These are phyloP conservation scores for Poecile atricapillus DNA, from an alignment of 2,113 vertebrate genomes.

Conservation along the genomic window DNA sequence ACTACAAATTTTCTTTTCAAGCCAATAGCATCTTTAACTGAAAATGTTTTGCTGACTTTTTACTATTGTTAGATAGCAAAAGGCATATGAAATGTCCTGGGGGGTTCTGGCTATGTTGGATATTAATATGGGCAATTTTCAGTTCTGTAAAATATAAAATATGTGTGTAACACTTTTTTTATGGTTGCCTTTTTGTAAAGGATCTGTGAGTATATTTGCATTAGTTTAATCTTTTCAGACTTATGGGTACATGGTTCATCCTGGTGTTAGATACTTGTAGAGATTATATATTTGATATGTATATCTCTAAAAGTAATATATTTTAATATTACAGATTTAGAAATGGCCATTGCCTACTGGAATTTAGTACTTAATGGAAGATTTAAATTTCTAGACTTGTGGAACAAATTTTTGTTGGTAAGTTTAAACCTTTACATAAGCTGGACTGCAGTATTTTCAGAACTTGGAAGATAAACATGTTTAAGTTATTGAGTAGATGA, in stretches of 20 bases:
- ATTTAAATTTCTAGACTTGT: constrained; percentile 92
- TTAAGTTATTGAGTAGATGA: not conserved
- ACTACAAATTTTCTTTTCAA: not conserved
- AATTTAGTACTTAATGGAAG: constrained; percentile 90
- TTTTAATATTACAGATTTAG: constrained; percentile 85
- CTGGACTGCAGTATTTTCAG: not conserved
- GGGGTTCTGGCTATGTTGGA: not conserved
- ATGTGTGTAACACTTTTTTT: not conserved
- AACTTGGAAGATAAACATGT: not conserved
- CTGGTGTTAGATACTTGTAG: not conserved
- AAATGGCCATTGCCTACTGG: constrained; percentile 91
- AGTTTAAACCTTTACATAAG: constrained; percentile 67
- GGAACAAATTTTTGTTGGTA: constrained; percentile 92
- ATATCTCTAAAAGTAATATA: constrained; percentile 54
- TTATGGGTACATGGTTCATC: not conserved
- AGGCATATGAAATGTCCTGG: not conserved
- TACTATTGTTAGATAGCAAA: not conserved
- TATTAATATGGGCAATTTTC: not conserved
- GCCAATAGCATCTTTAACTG: not conserved
- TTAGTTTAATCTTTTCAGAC: not conserved
- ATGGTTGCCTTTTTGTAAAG: not conserved
- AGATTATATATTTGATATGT: constrained; percentile 32
- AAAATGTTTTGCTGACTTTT: not conserved
- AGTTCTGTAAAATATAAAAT: not conserved
- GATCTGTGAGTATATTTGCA: not conserved